Evolutionary conservation across 2,888 invertebrate species (phyloP).

Genomic region (Neoitamus cyanurus): DNA sequence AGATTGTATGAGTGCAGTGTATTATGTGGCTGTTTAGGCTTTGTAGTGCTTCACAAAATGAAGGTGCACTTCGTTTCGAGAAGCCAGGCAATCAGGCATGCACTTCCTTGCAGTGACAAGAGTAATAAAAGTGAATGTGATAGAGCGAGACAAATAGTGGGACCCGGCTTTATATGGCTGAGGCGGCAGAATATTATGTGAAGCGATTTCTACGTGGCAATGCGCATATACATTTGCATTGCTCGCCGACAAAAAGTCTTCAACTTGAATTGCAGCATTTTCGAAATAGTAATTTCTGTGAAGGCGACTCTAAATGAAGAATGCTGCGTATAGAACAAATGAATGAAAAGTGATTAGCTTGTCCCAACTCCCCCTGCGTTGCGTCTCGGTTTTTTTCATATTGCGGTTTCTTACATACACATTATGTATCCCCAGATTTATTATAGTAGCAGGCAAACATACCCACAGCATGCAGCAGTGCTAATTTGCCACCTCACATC

Average conservation of each 20-base stretch:
- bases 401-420: neutral
- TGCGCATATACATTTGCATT: neutral
- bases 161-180: neutral
- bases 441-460: neutral
- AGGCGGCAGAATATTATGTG: neutral
- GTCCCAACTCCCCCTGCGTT: too few species aligned
- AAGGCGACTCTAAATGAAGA: neutral
- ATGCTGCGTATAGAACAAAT: neutral
- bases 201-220: neutral
- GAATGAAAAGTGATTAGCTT: neutral
- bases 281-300: neutral
- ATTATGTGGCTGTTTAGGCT: neutral
- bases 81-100: neutral
- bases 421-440: neutral
- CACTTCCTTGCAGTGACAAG: constrained; percentile 3
- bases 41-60: neutral
- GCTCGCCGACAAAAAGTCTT: neutral
- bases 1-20: neutral
- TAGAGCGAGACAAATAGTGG: constrained; percentile 25
- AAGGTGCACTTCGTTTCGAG: neutral
- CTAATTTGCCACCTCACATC: neutral
- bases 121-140: constrained; percentile 31
- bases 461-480: neutral
- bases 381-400: neutral
- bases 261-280: neutral